Evolutionary conservation across 1,140 invertebrate genomes (phyloP), one percentile per base, ranked within the genome.

Genomic region (Drosophila watanabei): DNA sequence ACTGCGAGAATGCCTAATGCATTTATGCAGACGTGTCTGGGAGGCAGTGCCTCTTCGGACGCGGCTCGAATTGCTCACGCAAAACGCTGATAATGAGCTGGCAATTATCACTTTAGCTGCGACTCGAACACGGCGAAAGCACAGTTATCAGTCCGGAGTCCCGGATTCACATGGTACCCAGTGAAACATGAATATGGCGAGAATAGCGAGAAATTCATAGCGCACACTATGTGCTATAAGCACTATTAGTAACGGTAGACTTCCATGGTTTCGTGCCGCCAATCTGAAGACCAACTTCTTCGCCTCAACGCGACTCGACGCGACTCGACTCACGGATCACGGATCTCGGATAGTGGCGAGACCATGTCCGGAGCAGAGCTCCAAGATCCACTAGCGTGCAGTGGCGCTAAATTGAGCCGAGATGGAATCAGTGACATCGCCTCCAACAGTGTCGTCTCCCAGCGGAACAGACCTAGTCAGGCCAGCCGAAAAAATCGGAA

Each of bases 21-120:
- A 77, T 82, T 51, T 46, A 35, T 48, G 49, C 45, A 64, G 63
- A 76, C 54, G 79, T 81, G 60, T 66, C 71, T 75, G 64, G 75
- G 64, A 72, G 70, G 56, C 54, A 60, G 18, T 76, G 79, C 41
- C 39, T 54, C 46, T 71, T 20, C n/a, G 37, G 62, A 14, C 10
- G 30, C 18, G 51, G 20, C 64, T 52, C 49, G 70, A 69, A 65
- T 85, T 75, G 73, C 66, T 78, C 81, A 89, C 86, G 84, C 84
- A 79, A 85, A 86, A 87, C 71, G 62, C 75, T 87, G 75, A 88
- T 88, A 83, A 80, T 88, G 84, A 82, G 80, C 56, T 59, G 78
- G 70, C 78, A 88, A 88, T 88, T 88, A 88, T 88, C 86, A 90
- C 86, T 79, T 84, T 58, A 80, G 68, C 72, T 80, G 61, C 61